phyloP scores from a whole-genome alignment of 1,140 invertebrate genomes.

The Hermetia illucens region DNA sequence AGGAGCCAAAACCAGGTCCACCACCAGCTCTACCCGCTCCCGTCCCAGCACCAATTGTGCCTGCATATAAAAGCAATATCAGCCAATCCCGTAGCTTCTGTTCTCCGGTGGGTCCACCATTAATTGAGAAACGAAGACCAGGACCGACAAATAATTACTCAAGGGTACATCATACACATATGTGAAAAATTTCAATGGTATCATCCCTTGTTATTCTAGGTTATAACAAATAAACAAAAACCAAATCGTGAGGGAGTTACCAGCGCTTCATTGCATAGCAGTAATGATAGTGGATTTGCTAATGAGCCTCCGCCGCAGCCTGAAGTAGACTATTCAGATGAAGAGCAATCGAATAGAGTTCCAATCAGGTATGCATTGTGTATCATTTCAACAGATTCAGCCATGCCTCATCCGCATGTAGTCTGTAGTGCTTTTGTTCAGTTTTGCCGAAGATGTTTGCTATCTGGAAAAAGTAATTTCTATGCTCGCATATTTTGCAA shows the following conservation, averaged over 20 bases:
- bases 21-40: slow-evolving; percentile 49
- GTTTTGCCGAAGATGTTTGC: no score
- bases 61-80: slow-evolving; percentile 21
- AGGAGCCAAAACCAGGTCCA: slow-evolving; percentile 33
- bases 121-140: slow-evolving; percentile 12
- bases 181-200: neutral
- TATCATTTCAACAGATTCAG: no score
- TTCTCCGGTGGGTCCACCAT: slow-evolving; percentile 23
- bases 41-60: slow-evolving; percentile 36
- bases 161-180: neutral
- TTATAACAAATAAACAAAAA: slow-evolving; percentile 11
- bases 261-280: slow-evolving; percentile 70
- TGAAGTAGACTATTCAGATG: slow-evolving; percentile 79
- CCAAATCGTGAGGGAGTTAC: slow-evolving; percentile 31
- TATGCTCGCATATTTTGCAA: no score
- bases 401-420: no score
- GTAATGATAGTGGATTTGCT: slow-evolving; percentile 82
- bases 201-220: no score
- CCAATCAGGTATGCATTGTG: slow-evolving; percentile 61
- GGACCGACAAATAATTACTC: neutral
- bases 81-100: slow-evolving; percentile 39
- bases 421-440: no score
- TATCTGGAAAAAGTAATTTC: no score
- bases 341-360: slow-evolving; percentile 53
- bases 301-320: slow-evolving; percentile 74